Base-by-base conservation (phyloP, 2,797 vertebrate genomes). In the Arremon aurantiirostris region DNA sequence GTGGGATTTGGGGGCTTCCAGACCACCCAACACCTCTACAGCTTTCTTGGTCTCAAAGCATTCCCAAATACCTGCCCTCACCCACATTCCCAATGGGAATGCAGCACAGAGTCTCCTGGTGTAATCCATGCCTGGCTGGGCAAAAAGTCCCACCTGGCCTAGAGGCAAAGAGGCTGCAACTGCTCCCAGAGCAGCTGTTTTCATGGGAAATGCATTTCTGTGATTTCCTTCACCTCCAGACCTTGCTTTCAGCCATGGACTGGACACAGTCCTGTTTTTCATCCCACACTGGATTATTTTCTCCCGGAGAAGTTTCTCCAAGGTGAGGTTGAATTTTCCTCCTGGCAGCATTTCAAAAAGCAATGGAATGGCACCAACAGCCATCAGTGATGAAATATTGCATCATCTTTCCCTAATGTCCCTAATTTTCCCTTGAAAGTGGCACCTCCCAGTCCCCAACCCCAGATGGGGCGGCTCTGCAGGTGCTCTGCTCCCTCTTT, bases 51-150 rank as follows among this genome's bases (percentile, higher is more conserved):
- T 22, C 56, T 28, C 9, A 24, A 53, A 68, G 80, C 82, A 90
- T 95, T 89, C 34, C 41, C 23, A 7, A 0, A 6, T 5, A n/a
- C 15, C 50, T 14, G 12, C 18, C 7, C 13, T 61, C 56, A 37
- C 28, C 34, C 8, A 0, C 0, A 1, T 1, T 24, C 30, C 27
- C 5, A 5, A 19, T 34, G 53, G 69, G 61, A 80, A 59, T 0
- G 8, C 32, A 16, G 19, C 32, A 2, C 30, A 0, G 4, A 80
- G 11, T 32, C 13, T 27, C 41, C 41, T 0, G 0, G 13, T 3
- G 2, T 47, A 35, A 68, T 81, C 37, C 14, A 53, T 37, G 32
- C 26, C 32, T 5, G 14, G 72, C 14, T 71, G 72, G 81, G 66
- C 73, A 61, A 56, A 53, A 79, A 78, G 87, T 76, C 68, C 19